These are phyloP conservation scores for Leuciscus idus DNA, from an alignment of 2,113 vertebrate species.

Conservation along the genomic window DNA sequence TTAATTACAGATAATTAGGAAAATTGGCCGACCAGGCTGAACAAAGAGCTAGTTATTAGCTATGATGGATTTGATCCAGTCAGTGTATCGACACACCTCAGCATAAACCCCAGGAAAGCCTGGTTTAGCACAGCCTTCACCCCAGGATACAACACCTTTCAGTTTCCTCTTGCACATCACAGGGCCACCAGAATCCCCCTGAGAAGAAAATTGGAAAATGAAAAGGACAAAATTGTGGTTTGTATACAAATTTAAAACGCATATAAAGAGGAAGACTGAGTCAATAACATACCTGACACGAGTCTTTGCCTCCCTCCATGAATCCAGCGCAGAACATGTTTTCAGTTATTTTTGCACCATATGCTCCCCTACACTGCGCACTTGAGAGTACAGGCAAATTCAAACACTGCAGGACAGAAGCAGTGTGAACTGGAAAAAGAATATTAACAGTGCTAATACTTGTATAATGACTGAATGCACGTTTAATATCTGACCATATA, in stretches of 20 bases:
- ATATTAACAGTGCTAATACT: not conserved
- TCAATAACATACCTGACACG: not conserved
- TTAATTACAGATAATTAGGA: no score
- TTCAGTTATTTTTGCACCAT: not conserved
- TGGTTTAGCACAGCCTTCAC: not conserved
- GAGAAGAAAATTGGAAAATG: not conserved
- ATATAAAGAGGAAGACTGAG: not conserved
- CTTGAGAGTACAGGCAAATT: not conserved
- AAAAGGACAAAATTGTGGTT: not conserved
- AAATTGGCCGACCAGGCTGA: not conserved
- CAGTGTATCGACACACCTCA: not conserved
- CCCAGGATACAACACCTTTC: slow-evolving; percentile 10
- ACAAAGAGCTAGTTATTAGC: not conserved
- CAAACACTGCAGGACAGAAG: slow-evolving; percentile 2
- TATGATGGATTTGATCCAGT: not conserved
- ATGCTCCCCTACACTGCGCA: not conserved
- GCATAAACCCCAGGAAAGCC: not conserved
- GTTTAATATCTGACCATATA: not conserved
- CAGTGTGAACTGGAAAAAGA: not conserved
- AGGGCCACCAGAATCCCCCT: slow-evolving; percentile 34
- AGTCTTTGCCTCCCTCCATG: not conserved
- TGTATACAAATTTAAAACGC: not conserved
- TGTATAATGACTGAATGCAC: not conserved
- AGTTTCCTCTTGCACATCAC: not conserved
- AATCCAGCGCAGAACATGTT: slow-evolving; percentile 22